These are phyloP conservation scores for Cataglyphis rosenhaueri DNA, from an alignment of 2,888 invertebrate species.

Conservation along the genomic window DNA sequence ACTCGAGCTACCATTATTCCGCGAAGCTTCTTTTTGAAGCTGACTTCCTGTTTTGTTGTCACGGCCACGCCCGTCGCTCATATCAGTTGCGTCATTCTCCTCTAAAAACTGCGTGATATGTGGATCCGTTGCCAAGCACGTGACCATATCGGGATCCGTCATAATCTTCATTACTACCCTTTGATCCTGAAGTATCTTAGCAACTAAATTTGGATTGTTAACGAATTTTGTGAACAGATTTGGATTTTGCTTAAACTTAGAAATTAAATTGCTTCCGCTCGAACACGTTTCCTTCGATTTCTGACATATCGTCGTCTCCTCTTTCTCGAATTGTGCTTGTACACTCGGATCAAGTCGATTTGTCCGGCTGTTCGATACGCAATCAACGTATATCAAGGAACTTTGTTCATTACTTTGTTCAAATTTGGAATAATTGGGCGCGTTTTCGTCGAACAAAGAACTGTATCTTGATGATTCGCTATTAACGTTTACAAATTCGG, in stretches of 20 bases:
- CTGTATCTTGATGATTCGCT: constrained; percentile 53
- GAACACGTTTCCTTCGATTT: constrained; percentile 71
- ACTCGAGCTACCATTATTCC: constrained; percentile 54
- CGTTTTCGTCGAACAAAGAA: constrained; percentile 52
- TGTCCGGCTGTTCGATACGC: constrained; percentile 8
- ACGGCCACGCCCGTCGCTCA: constrained; percentile 44
- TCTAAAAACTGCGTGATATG: constrained; percentile 77
- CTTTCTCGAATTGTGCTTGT: constrained; percentile 44
- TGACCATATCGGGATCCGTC: constrained; percentile 74
- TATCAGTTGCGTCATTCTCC: constrained; percentile 57
- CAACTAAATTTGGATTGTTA: constrained; percentile 77
- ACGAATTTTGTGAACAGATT: constrained; percentile 75
- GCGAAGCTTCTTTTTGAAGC: constrained; percentile 23
- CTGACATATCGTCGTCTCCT: constrained; percentile 67
- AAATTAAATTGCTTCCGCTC: constrained; percentile 64
- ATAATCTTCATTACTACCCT: constrained; percentile 77
- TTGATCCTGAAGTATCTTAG: constrained; percentile 79
- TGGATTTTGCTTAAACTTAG: constrained; percentile 75
- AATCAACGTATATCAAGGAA: constrained; percentile 28
- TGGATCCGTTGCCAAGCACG: constrained; percentile 79
- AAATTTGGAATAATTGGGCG: constrained; percentile 55
- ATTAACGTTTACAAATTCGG: constrained; percentile 52
- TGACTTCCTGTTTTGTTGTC: constrained; percentile 49
- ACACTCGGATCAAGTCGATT: constrained; percentile 29
- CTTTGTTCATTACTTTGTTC: constrained; percentile 51